phyloP scores from a whole-genome alignment of 2,113 vertebrate genomes.

The Phoenicopterus ruber region DNA sequence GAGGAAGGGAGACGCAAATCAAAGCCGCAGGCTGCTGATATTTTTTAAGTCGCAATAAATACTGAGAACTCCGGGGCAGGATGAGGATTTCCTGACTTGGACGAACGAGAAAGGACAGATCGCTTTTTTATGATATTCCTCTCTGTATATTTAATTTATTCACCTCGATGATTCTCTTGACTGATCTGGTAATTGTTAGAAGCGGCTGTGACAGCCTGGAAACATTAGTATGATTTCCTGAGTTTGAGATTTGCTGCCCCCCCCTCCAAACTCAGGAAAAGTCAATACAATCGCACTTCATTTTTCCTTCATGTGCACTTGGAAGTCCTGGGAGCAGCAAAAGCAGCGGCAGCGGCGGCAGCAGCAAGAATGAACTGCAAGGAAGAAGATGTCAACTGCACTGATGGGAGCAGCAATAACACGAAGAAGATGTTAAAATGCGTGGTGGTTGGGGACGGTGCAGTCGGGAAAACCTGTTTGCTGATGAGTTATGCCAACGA shows the following conservation, averaged over 20 bases:
- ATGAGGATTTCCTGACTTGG: slow-evolving; percentile 70
- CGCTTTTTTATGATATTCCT: not conserved
- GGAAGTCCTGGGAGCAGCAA: slow-evolving; percentile 41
- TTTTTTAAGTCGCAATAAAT: slow-evolving; percentile 52
- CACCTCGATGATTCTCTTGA: slow-evolving; percentile 53
- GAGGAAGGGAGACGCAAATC: not conserved
- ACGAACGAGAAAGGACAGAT: not conserved
- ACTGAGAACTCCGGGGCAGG: slow-evolving; percentile 28
- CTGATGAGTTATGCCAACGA: slow-evolving; percentile 86
- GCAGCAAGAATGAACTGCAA: slow-evolving; percentile 70
- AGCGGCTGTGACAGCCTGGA: slow-evolving; percentile 50
- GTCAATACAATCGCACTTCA: slow-evolving; percentile 49
- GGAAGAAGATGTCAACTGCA: slow-evolving; percentile 51
- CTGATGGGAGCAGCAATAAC: slow-evolving; percentile 30
- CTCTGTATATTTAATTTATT: slow-evolving; percentile 36
- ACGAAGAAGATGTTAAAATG: slow-evolving; percentile 81
- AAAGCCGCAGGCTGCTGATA: slow-evolving; percentile 28
- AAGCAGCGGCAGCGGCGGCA: not conserved
- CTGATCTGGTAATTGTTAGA: slow-evolving; percentile 46
- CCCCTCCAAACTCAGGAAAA: slow-evolving; percentile 9
- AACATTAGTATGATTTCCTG: slow-evolving; percentile 71
- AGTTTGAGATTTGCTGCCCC: slow-evolving; percentile 21
- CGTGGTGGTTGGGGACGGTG: slow-evolving; percentile 82
- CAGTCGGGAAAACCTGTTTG: slow-evolving; percentile 82
- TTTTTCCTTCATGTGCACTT: slow-evolving; percentile 54